Percentiles rank a stretch among this genome's conserved stretches.
These are phyloP conservation scores for Magallana nippona DNA, from an alignment of 2,888 invertebrate genomes.

Conservation along the genomic window DNA sequence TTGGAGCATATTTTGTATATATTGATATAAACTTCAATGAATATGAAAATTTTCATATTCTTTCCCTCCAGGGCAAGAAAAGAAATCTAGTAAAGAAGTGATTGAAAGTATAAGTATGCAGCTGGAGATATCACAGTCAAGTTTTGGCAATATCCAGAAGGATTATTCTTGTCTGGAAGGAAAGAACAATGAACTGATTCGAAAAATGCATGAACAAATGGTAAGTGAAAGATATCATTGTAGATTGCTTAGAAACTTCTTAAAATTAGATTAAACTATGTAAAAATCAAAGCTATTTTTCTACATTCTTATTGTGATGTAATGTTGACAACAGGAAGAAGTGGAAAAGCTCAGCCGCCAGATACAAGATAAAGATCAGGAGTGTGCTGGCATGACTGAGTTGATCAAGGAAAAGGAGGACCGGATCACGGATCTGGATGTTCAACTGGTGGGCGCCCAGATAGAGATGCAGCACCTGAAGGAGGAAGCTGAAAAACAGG, in stretches of 20 bases:
- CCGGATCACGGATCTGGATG: slow-evolving; percentile 46
- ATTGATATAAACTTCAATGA: too few relatives aligned
- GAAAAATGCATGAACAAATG: slow-evolving; percentile 45
- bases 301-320: too few relatives aligned
- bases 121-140: slow-evolving; percentile 37
- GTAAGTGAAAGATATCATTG: slow-evolving; percentile 15
- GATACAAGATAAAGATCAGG: slow-evolving; percentile 41
- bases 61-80: slow-evolving; percentile 43
- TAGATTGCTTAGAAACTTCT: too few relatives aligned
- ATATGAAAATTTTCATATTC: too few relatives aligned
- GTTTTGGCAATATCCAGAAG: slow-evolving; percentile 41
- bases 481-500: slow-evolving; percentile 30
- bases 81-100: slow-evolving; percentile 33
- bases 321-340: slow-evolving; percentile 42
- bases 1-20: too few relatives aligned
- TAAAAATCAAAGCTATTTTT: too few relatives aligned
- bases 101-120: slow-evolving; percentile 43
- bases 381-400: slow-evolving; percentile 34
- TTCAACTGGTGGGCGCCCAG: slow-evolving; percentile 43
- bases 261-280: too few relatives aligned
- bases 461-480: slow-evolving; percentile 45
- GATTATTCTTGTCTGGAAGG: slow-evolving; percentile 40
- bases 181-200: slow-evolving; percentile 49
- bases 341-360: slow-evolving; percentile 46
- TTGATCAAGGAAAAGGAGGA: slow-evolving; percentile 46